Evolutionary conservation across 2,888 invertebrate species (phyloP), one percentile per base, ranked within the genome.

Genomic region (Hydraecia micacea): DNA sequence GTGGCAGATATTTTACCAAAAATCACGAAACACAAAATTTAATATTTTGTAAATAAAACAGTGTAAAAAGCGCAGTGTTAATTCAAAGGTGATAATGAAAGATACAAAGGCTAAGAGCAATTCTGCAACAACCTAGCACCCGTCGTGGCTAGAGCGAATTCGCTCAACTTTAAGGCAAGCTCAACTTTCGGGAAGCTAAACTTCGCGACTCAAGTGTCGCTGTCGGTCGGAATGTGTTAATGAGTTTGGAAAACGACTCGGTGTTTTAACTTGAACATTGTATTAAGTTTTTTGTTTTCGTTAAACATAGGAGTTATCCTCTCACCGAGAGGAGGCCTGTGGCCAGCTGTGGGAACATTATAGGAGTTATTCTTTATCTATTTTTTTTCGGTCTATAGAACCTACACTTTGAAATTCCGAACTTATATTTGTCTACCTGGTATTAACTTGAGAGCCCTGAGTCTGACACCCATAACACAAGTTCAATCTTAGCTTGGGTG

Each of bases 161-260:
- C 67, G 71, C 68, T 65, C 55, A 85, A 83, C 81, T 82, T 81
- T 69, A 39, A 3, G 55, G n/a, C 68, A 49, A 67, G n/a, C 76
- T 82, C 55, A 79, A 79, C 55, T 79, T 80, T 80, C 25, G 15
- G 11, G 55, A 68, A 78, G 65, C 65, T 67, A 52, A 80, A 80
- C 79, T 81, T 81, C 28, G 46, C 58, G 58, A 55, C 76, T 85
- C 85, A 73, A 85, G 68, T 85, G 86, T 81, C 86, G 42, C 81
- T 49, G 71, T 71, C 36, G 75, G 81, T 80, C 1, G 81, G 75
- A 81, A 75, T 76, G 82, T 68, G 70, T 71, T 85, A 83, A 83
- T 85, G 85, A 85, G 76, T 81, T 81, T 75, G 68, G 85, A 80
- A 83, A 85, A 71, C 62, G 32, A 75, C 49, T 73, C 36, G 25